Percentiles rank a stretch among this genome's conserved stretches.
Conservation (phyloP, 30 jellyfish, hydroid and myxozoan species). For the Cassiopea xamachana region DNA sequence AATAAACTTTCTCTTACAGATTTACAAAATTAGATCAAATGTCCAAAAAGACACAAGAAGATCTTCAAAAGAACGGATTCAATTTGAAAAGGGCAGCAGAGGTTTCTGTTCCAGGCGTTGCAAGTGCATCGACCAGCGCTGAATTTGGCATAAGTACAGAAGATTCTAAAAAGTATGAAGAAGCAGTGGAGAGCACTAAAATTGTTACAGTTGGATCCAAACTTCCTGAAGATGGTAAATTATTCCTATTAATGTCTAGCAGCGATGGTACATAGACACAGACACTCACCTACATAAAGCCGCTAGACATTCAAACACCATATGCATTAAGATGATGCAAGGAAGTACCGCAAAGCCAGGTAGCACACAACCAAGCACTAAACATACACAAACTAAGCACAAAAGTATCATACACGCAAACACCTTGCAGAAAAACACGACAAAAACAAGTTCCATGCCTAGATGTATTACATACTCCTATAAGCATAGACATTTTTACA, state of each 20-base stretch:
- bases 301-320: too few relatives aligned
- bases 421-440: background rate
- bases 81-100: conserved; percentile 38
- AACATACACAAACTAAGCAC: background rate
- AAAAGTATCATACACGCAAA: background rate
- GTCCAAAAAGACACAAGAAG: conserved; percentile 45
- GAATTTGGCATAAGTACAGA: conserved; percentile 3
- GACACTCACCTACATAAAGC: too few relatives aligned
- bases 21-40: conserved; percentile 47
- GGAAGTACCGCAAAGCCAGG: background rate
- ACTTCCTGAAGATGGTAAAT: conserved; percentile 51
- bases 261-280: background rate
- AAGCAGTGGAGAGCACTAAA: conserved; percentile 7
- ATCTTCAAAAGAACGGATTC: conserved; percentile 47
- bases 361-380: background rate
- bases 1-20: conserved; percentile 4
- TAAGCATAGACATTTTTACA: too few relatives aligned
- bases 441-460: too few relatives aligned
- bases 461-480: too few relatives aligned
- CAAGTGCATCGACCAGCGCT: background rate
- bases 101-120: conserved; percentile 26
- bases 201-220: conserved; percentile 44
- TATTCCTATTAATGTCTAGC: background rate
- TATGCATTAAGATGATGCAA: background rate
- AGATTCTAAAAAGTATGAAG: conserved; percentile 26